phyloP scores from a whole-genome alignment of 2,113 vertebrate genomes.

The Apaloderma vittatum region DNA sequence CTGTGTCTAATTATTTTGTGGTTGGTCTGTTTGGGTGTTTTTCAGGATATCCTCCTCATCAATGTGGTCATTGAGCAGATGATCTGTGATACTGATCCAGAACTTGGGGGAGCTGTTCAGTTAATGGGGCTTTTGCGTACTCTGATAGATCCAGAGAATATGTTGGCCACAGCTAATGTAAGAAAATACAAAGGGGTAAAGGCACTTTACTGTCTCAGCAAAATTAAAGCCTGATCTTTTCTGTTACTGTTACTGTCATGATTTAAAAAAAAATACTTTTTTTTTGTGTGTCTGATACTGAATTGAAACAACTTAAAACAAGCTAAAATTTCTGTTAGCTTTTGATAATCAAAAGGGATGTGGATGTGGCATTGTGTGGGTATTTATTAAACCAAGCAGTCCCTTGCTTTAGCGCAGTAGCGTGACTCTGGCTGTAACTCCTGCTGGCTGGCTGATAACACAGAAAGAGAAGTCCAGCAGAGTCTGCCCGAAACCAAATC shows the following conservation, averaged over 20 bases:
- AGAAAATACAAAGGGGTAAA: slow-evolving; percentile 71
- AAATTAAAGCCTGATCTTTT: background rate
- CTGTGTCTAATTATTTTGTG: background rate
- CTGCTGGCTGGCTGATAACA: background rate
- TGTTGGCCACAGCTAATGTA: slow-evolving; percentile 97
- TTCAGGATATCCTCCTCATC: slow-evolving; percentile 96
- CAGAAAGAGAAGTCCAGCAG: background rate
- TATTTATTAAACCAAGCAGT: background rate
- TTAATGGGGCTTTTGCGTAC: slow-evolving; percentile 97
- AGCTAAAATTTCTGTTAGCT: background rate
- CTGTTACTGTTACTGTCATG: background rate
- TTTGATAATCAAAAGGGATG: background rate
- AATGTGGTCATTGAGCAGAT: slow-evolving; percentile 99
- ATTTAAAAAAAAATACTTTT: background rate
- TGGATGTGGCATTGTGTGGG: background rate
- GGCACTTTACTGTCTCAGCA: slow-evolving; percentile 23
- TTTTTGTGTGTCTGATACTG: background rate
- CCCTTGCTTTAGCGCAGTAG: background rate
- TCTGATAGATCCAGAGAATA: slow-evolving; percentile 97
- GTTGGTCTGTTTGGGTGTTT: background rate
- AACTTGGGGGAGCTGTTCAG: slow-evolving; percentile 96
- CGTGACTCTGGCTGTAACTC: background rate
- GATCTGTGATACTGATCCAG: slow-evolving; percentile 98
- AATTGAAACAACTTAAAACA: background rate
- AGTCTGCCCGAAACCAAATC: background rate